These are phyloP conservation scores for Aplysina aerophoba DNA, from an alignment of 37 sponge, comb jelly and placozoan genomes.

Conservation along the genomic window DNA sequence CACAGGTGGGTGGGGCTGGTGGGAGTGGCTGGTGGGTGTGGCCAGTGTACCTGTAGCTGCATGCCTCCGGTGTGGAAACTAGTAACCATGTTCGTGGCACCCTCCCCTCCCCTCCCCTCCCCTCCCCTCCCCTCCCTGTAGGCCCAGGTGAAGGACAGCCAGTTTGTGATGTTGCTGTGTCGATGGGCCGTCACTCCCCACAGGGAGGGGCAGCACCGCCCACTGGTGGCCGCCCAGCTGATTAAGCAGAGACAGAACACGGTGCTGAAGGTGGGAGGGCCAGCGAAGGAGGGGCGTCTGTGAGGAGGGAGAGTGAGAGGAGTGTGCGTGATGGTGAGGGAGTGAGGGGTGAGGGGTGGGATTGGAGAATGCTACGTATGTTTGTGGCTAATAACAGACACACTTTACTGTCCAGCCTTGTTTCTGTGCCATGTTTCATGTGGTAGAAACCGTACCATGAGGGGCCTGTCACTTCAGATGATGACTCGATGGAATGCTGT, in stretches of 20 bases:
- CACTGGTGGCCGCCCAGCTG: slow-evolving; percentile 79
- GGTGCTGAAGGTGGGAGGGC: slow-evolving; percentile 51
- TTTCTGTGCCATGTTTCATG: not conserved
- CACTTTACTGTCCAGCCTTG: not conserved
- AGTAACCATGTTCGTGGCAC: too few relatives aligned
- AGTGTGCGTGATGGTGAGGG: too few relatives aligned
- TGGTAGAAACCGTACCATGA: not conserved
- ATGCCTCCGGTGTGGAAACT: not conserved
- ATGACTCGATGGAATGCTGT: slow-evolving; percentile 24
- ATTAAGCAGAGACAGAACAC: slow-evolving; percentile 75
- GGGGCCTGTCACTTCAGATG: not conserved
- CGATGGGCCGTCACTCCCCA: slow-evolving; percentile 90
- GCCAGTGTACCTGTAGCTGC: slow-evolving; percentile 28
- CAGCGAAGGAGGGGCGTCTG: not conserved
- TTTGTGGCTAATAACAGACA: too few relatives aligned
- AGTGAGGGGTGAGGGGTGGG: slow-evolving; percentile 12
- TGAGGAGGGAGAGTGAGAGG: too few relatives aligned
- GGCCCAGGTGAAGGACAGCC: slow-evolving; percentile 12
- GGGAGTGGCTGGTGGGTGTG: slow-evolving; percentile 27
- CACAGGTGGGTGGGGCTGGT: slow-evolving; percentile 24
- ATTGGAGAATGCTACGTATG: not conserved
- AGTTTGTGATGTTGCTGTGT: slow-evolving; percentile 80
- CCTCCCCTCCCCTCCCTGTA: not conserved
- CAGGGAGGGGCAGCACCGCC: slow-evolving; percentile 83
- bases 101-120: too few relatives aligned